Base-by-base conservation (phyloP, 2,113 vertebrate genomes). In the Anguilla japonica region DNA sequence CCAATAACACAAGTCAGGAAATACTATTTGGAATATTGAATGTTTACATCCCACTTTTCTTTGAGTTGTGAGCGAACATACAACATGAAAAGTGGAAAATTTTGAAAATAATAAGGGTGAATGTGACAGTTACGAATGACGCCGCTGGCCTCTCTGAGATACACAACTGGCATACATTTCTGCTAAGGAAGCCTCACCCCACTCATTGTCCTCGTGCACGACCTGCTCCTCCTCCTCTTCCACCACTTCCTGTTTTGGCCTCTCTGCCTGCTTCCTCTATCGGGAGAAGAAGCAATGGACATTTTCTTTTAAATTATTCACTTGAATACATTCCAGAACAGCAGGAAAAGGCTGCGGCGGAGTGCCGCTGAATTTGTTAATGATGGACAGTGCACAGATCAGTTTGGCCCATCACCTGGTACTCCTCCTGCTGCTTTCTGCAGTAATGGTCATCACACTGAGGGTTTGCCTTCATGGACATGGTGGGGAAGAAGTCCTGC, bases 401-500 rank as follows among this genome's bases (percentile, higher is more conserved):
- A n/a, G 63, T 22, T 71, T 71, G 6, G 5, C 56, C 22, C 3
- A 83, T 92, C 91, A 97, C 98, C 96, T 97, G 96, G 83, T 95
- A 96, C 79, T 96, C 96, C 79, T 96, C 96, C 89, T 99, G 98
- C 84, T 97, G 97, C 89, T 90, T 96, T 90, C 96, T 95, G 92
- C 98, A 99, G 83, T 97, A 93, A 85, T 88, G 91, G 89, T 99
- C 97, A 78, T 95, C 96, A 57, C 98, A 99, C 6, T 97, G 97
- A 78, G 97, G 96, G 89, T 99, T 99, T 89, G 98, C 96, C 90
- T 98, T 99, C 98, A 99, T 98, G 26, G 95, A 90, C 98, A 99
- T 98, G 71, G 94, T 96, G 84, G 98, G 98, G 79, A 99, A 99
- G 92, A 98, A 99, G 93, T 99, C 98, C 86, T 98, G 96, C 98